Conservation (phyloP, 2,888 invertebrate species). For the Volucella inflata region DNA sequence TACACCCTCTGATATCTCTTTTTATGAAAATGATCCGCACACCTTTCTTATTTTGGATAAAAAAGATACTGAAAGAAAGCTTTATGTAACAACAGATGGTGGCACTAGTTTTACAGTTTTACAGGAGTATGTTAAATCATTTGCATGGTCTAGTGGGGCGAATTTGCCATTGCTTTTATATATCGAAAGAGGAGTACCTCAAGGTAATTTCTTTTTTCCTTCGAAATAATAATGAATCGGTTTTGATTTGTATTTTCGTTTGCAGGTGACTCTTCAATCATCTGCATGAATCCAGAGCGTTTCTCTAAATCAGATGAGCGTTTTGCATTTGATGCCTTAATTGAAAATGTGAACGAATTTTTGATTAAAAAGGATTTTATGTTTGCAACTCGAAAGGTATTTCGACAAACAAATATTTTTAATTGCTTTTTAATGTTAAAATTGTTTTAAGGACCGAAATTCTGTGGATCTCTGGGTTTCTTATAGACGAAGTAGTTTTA, state of each 20-base stretch:
- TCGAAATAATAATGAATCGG: not conserved
- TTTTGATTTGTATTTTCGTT: conserved; percentile 10
- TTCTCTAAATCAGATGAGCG: conserved; percentile 69
- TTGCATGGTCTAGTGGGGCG: conserved; percentile 88
- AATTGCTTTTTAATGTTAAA: not conserved
- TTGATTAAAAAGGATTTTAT: conserved; percentile 92
- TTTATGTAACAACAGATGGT: conserved; percentile 90
- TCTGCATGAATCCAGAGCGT: conserved; percentile 77
- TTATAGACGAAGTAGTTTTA: conserved; percentile 89
- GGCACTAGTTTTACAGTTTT: conserved; percentile 89
- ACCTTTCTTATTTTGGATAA: conserved; percentile 91
- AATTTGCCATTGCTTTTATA: conserved; percentile 86
- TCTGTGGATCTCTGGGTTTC: conserved; percentile 90
- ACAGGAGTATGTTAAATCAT: conserved; percentile 90
- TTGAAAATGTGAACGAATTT: conserved; percentile 91
- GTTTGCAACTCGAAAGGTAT: conserved; percentile 90
- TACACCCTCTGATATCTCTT: conserved; percentile 90
- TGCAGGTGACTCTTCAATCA: conserved; percentile 77
- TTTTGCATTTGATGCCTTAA: conserved; percentile 81
- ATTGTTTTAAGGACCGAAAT: conserved; percentile 78
- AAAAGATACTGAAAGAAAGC: conserved; percentile 87
- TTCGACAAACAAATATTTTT: not conserved
- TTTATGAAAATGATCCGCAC: conserved; percentile 89
- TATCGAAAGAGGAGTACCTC: conserved; percentile 89
- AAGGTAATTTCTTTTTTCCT: conserved; percentile 80